phyloP scores from a whole-genome alignment of 2,113 vertebrate genomes.

The Corythoichthys haematopterus region DNA sequence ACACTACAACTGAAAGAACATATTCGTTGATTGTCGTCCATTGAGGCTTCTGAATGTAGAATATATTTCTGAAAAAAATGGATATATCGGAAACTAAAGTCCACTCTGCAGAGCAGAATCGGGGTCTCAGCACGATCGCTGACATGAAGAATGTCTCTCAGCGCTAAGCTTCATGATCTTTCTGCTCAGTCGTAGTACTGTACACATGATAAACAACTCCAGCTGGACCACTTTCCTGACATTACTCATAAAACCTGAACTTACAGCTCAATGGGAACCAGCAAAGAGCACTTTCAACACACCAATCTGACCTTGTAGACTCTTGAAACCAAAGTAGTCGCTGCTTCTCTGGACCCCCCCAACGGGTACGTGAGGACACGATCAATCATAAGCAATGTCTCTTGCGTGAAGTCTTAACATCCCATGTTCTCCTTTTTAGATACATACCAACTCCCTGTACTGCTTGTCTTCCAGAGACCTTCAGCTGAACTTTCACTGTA shows the following conservation, averaged over 20 bases:
- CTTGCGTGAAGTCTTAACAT: not conserved
- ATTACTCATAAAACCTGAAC: conserved; percentile 8
- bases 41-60: conserved; percentile 47
- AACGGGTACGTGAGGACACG: conserved; percentile 12
- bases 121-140: conserved; percentile 35
- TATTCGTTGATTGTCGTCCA: conserved; percentile 15
- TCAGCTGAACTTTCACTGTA: conserved; percentile 25
- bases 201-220: conserved; percentile 1
- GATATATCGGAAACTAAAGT: conserved; percentile 27
- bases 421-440: conserved; percentile 29
- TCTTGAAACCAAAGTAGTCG: conserved; percentile 21
- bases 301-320: conserved; percentile 17
- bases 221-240: conserved; percentile 10
- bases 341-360: conserved; percentile 17
- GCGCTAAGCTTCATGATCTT: conserved; percentile 55
- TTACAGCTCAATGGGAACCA: conserved; percentile 13
- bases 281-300: conserved; percentile 8
- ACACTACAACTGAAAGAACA: conserved; percentile 35
- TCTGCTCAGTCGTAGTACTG: conserved; percentile 29
- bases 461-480: conserved; percentile 40
- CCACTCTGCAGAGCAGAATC: conserved; percentile 75
- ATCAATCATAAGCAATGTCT: not conserved
- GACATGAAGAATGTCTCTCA: conserved; percentile 24
- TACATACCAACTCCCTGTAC: conserved; percentile 3
- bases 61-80: not conserved